These are phyloP conservation scores for Crypturellus tataupa DNA, from an alignment of 2,797 vertebrate genomes.

Conservation along the genomic window DNA sequence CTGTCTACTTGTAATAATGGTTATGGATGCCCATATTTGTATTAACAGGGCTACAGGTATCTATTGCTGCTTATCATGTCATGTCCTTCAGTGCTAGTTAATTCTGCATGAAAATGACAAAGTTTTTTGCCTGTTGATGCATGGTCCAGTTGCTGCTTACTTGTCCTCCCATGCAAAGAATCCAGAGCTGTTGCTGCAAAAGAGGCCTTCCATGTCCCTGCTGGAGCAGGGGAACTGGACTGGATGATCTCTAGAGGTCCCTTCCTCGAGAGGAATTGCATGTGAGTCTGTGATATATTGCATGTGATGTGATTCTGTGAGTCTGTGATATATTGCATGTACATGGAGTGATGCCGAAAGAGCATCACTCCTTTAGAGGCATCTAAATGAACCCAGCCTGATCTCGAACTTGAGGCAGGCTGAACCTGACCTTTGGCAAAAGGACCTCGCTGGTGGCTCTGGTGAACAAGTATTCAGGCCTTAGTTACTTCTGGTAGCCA, in stretches of 20 bases:
- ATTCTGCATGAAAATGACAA: neutral
- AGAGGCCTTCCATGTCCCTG: neutral
- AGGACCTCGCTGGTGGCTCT: neutral
- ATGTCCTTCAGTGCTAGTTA: neutral
- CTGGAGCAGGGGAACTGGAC: too few species aligned
- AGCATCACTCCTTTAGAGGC: neutral
- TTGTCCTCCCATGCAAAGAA: neutral
- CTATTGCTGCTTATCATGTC: neutral
- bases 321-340: neutral
- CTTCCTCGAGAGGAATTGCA: too few species aligned
- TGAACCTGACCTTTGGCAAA: neutral
- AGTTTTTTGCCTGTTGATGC: neutral
- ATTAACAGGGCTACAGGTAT: neutral
- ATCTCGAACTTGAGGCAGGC: neutral
- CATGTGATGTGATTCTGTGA: too few species aligned
- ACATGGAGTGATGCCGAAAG: neutral
- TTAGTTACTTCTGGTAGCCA: too few species aligned
- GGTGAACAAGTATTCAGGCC: neutral
- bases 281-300: too few species aligned
- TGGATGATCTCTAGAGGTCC: too few species aligned
- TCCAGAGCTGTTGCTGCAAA: neutral
- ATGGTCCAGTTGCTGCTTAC: neutral
- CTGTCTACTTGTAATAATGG: neutral
- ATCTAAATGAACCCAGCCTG: neutral
- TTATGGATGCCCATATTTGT: neutral